phyloP scores from a whole-genome alignment of 2,797 vertebrate species.

The Leptodactylus fallax region DNA sequence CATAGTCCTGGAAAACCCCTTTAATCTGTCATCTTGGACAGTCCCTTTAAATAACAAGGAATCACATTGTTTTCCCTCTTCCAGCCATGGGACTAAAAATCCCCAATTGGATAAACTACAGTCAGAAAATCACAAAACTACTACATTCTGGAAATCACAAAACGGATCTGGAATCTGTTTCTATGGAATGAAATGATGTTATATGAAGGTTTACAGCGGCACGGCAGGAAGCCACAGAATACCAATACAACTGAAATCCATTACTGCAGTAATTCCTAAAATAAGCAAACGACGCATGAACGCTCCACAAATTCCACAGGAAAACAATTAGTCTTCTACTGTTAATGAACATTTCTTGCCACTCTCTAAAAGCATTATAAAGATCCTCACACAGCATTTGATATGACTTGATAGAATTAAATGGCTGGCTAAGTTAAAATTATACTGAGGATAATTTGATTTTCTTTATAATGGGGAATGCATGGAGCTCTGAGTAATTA shows the following conservation, averaged over 20 bases:
- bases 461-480: constrained; percentile 55
- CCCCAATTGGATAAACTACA: neutral
- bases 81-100: neutral
- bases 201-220: neutral
- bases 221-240: neutral
- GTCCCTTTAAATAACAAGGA: neutral
- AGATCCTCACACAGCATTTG: constrained; percentile 53
- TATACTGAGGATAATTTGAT: constrained; percentile 58
- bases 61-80: neutral
- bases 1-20: too few species aligned
- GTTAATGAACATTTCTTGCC: constrained; percentile 56
- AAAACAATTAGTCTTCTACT: constrained; percentile 58
- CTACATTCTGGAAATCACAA: neutral
- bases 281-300: constrained; percentile 37
- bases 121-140: neutral
- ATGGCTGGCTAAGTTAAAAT: constrained; percentile 61
- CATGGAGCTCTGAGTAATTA: constrained; percentile 53
- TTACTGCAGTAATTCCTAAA: constrained; percentile 18
- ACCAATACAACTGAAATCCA: constrained; percentile 22
- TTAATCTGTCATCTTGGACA: too few species aligned
- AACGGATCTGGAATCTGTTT: neutral
- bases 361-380: constrained; percentile 57
- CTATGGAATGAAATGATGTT: neutral
- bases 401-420: constrained; percentile 60
- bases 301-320: constrained; percentile 17